Evolutionary conservation across 2,888 invertebrate genomes (phyloP).

Genomic region (Patella pellucida): DNA sequence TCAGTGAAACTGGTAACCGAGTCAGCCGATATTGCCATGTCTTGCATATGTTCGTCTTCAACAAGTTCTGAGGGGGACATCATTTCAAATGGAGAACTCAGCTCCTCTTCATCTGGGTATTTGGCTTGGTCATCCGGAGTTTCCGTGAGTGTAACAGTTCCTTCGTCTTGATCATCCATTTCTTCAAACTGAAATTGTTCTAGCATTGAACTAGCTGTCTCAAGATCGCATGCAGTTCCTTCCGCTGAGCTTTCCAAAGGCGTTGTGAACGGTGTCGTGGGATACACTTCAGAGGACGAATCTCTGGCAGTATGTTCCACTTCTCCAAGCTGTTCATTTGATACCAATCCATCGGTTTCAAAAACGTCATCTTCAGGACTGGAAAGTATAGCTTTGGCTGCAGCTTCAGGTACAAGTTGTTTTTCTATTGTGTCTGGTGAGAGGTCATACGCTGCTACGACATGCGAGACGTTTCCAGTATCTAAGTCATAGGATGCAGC

Average conservation of each 20-base stretch:
- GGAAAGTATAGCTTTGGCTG: slow-evolving; percentile 66
- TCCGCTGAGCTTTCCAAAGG: slow-evolving; percentile 45
- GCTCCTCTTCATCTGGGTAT: slow-evolving; percentile 37
- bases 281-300: slow-evolving; percentile 40
- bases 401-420: slow-evolving; percentile 76
- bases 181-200: slow-evolving; percentile 48
- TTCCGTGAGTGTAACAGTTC: slow-evolving; percentile 3
- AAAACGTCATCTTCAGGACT: slow-evolving; percentile 72
- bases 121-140: slow-evolving; percentile 14
- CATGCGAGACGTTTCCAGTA: slow-evolving; percentile 71
- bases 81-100: slow-evolving; percentile 66
- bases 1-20: slow-evolving; percentile 7
- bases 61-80: slow-evolving; percentile 56
- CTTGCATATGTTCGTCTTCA: slow-evolving; percentile 26
- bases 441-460: slow-evolving; percentile 67
- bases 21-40: slow-evolving; percentile 26
- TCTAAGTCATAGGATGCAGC: slow-evolving; percentile 87
- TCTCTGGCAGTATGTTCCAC: slow-evolving; percentile 39
- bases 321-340: slow-evolving; percentile 32
- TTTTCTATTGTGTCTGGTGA: slow-evolving; percentile 69
- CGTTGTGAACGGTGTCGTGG: slow-evolving; percentile 59
- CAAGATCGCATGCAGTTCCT: slow-evolving; percentile 45
- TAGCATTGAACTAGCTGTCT: slow-evolving; percentile 50
- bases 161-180: slow-evolving; percentile 22
- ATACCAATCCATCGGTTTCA: slow-evolving; percentile 67